Percentiles rank a stretch among this genome's conserved stretches.
Conservation (phyloP, 1,140 invertebrate species). For the Chlorops oryzae region DNA sequence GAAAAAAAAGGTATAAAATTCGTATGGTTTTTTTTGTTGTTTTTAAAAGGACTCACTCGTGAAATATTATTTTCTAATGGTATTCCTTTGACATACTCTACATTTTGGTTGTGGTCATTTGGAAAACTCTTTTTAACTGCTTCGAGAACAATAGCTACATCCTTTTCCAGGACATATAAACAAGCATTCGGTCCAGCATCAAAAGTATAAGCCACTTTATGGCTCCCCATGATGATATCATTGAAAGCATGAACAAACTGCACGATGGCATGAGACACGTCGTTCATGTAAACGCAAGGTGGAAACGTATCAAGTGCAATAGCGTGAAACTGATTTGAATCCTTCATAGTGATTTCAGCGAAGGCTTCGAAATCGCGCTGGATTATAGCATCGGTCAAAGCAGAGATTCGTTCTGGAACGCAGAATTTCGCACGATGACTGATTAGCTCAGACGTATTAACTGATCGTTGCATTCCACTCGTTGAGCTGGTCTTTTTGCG, state of each 20-base stretch:
- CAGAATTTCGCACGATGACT: slow-evolving; percentile 64
- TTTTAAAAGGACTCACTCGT: background rate
- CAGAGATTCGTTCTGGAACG: slow-evolving; percentile 64
- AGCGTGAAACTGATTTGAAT: slow-evolving; percentile 97
- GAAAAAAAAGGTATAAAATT: no score
- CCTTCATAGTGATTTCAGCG: slow-evolving; percentile 92
- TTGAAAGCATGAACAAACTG: slow-evolving; percentile 82
- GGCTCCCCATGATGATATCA: slow-evolving; percentile 50
- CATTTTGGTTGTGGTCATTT: slow-evolving; percentile 44
- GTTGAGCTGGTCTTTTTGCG: slow-evolving; percentile 86
- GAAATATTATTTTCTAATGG: slow-evolving; percentile 15
- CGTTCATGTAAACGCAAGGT: slow-evolving; percentile 88
- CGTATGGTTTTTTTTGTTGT: background rate
- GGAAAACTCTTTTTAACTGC: slow-evolving; percentile 70
- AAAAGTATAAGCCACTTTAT: slow-evolving; percentile 87
- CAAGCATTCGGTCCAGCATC: slow-evolving; percentile 97
- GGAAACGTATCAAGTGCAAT: slow-evolving; percentile 92
- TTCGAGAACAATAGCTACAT: slow-evolving; percentile 62
- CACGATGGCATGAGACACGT: slow-evolving; percentile 73
- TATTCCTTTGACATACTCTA: slow-evolving; percentile 57
- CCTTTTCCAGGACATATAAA: slow-evolving; percentile 74
- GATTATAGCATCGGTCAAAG: slow-evolving; percentile 60
- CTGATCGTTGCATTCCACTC: slow-evolving; percentile 80
- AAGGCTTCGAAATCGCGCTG: slow-evolving; percentile 78
- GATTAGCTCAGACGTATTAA: slow-evolving; percentile 78